phyloP scores from a whole-genome alignment of 2,113 vertebrate species.

The Macrotis lagotis region DNA sequence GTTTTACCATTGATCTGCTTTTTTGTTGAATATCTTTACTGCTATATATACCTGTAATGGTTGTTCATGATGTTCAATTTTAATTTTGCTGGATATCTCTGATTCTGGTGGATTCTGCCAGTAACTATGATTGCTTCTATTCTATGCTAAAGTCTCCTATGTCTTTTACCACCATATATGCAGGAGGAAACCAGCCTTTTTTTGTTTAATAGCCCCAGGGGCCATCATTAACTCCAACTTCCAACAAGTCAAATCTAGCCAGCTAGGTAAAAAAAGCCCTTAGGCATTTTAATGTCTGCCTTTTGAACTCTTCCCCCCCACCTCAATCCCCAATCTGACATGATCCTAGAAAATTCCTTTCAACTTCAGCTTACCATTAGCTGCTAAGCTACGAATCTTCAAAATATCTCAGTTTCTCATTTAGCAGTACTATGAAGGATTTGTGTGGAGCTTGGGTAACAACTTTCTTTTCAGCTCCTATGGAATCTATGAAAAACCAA shows the following conservation, averaged over 20 bases:
- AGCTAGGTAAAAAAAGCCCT: background rate
- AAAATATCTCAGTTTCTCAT: background rate
- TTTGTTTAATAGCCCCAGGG: background rate
- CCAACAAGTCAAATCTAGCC: background rate
- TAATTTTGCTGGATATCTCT: background rate
- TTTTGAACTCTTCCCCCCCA: background rate
- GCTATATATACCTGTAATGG: background rate
- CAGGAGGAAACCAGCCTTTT: background rate
- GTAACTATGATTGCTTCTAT: background rate
- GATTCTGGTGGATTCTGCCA: background rate
- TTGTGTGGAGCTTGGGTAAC: background rate
- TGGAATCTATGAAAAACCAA: background rate
- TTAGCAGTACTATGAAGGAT: background rate
- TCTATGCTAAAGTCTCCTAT: background rate
- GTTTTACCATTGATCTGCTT: background rate
- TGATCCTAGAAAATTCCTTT: background rate
- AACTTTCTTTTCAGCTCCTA: background rate
- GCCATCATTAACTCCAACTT: background rate
- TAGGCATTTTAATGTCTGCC: background rate
- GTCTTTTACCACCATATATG: background rate
- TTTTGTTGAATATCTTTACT: background rate
- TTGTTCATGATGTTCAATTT: background rate
- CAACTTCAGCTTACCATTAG: background rate
- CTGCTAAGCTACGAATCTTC: background rate
- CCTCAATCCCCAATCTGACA: background rate